Base-by-base conservation (phyloP, 1,140 invertebrate species). In the Anoplolepis gracilipes region DNA sequence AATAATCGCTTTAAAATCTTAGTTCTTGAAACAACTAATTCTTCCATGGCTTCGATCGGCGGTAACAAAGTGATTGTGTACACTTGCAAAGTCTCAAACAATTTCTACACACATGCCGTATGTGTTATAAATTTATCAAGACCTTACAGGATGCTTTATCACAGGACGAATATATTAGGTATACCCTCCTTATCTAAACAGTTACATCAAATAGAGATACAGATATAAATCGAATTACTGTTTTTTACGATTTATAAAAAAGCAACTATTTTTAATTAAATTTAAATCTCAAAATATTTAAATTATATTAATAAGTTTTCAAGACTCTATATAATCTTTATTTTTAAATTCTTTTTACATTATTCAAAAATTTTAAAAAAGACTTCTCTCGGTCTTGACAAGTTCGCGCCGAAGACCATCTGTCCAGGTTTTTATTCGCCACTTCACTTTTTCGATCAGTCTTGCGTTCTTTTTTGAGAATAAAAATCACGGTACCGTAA, bases 121-220 rank as follows among this genome's bases (percentile, higher is more conserved):
- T 55, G 72, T 59, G 30, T 76, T 39, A 89, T 92, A 30, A 75
- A 92, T 25, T 53, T 92, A 2, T 11, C 46, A 7, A 70, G 36
- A 75, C 59, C 78, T 53, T 92, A 89, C 42, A 72, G 85, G 46
- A 59, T 61, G n/a, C 42, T 94, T 2, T 62, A 86, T 65, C 86
- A 90, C 16, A 87, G 88, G 22, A 19, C n/a, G n/a, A 59, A 90
- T 8, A 88, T 93, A 62, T 62, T 93, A 0, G 88, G 84, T 0
- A 49, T 79, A 22, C 93, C 93, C 0, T 92, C 89, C 55, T 69
- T 93, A 5, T 90, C 90, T 11, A 93, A 91, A 55, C 89, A 92
- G 55, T 19, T 94, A 30, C 85, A 92, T 87, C 33, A 90, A 19
- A 90, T 93, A 13, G 84, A 92, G 64, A 55, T 93, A 36, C 39